Evolutionary conservation across 2,113 vertebrate species (phyloP).

Genomic region (Labrus mixtus): DNA sequence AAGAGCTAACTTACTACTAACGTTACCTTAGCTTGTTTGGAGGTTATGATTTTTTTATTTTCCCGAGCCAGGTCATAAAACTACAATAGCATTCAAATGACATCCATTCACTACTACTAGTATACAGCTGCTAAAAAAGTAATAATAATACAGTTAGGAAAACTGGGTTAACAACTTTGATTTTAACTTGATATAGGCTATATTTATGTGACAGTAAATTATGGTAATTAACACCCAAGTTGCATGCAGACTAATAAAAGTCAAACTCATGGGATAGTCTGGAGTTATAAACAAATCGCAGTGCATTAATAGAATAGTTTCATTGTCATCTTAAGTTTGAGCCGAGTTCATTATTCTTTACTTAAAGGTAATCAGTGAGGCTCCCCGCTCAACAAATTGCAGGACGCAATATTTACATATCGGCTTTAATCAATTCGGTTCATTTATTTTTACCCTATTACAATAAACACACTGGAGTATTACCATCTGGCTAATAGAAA

Average conservation of each 20-base stretch:
- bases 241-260: conserved; percentile 25
- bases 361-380: conserved; percentile 80
- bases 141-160: too few relatives aligned
- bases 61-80: too few relatives aligned
- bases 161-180: too few relatives aligned
- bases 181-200: too few relatives aligned
- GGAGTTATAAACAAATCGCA: not conserved
- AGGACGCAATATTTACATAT: conserved; percentile 78
- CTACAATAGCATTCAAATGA: too few relatives aligned
- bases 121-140: too few relatives aligned
- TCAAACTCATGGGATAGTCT: not conserved
- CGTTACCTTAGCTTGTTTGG: too few relatives aligned
- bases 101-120: too few relatives aligned
- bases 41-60: too few relatives aligned
- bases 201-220: not conserved
- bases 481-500: conserved; percentile 78
- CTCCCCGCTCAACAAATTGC: conserved; percentile 55
- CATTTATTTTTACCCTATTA: conserved; percentile 81
- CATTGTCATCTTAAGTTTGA: conserved; percentile 66
- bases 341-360: conserved; percentile 79
- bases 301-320: conserved; percentile 66
- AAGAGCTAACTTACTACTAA: too few relatives aligned
- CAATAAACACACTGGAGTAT: conserved; percentile 79
- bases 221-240: not conserved
- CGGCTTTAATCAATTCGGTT: conserved; percentile 81